phyloP scores from a whole-genome alignment of 2,797 vertebrate genomes.

The Botia kubotai region DNA sequence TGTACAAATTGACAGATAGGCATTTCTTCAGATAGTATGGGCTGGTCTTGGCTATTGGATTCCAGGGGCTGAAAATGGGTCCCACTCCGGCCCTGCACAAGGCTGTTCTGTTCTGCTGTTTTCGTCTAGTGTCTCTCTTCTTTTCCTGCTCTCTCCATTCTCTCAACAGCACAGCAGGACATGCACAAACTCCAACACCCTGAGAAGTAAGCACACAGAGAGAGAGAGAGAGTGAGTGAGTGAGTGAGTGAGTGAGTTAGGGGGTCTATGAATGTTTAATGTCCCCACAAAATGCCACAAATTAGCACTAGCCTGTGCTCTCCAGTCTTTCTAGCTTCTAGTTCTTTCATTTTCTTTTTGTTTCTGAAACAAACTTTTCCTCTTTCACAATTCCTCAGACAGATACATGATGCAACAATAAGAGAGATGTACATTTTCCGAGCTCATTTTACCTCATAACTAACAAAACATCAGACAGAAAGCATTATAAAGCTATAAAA shows the following conservation, averaged over 20 bases:
- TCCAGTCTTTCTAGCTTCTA: neutral
- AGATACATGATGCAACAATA: neutral
- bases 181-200: too few relatives aligned
- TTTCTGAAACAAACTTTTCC: conserved; percentile 3
- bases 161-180: too few relatives aligned
- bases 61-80: too few relatives aligned
- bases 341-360: neutral
- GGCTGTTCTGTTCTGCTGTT: too few relatives aligned
- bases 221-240: neutral
- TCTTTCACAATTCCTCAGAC: neutral
- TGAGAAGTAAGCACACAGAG: neutral
- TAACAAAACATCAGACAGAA: neutral
- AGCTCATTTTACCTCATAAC: conserved; percentile 6
- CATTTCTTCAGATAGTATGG: too few relatives aligned
- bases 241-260: neutral
- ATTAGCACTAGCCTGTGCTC: neutral
- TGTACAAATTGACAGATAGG: too few relatives aligned
- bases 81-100: too few relatives aligned
- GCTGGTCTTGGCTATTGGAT: too few relatives aligned
- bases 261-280: conserved; percentile 43
- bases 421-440: neutral
- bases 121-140: too few relatives aligned
- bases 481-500: neutral
- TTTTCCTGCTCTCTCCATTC: too few relatives aligned
- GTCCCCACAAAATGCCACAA: conserved; percentile 21